These are phyloP conservation scores for Dolichallabes microphthalmus DNA, from an alignment of 2,113 vertebrate genomes.

Conservation along the genomic window DNA sequence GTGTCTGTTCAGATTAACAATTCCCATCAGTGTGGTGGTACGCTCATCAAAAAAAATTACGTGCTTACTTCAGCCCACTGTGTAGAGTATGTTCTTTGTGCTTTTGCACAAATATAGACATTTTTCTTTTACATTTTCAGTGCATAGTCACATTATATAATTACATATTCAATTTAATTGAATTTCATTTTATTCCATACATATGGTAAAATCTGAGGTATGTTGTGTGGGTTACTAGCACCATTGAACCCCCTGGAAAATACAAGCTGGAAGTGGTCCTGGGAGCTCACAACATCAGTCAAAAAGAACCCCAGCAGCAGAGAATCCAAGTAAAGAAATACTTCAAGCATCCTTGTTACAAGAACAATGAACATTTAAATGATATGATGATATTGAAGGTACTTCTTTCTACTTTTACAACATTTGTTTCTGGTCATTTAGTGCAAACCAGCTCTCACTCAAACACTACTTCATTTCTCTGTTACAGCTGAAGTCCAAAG, in stretches of 20 bases:
- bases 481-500: constrained; percentile 48
- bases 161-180: too few species aligned
- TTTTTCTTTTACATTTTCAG: neutral
- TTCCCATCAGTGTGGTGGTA: constrained; percentile 36
- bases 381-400: constrained; percentile 56
- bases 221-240: neutral
- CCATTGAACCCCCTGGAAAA: neutral
- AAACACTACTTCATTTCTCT: neutral
- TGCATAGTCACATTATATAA: neutral
- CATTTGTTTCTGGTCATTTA: neutral
- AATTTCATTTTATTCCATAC: too few species aligned
- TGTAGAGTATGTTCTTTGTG: constrained; percentile 28
- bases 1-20: constrained; percentile 37
- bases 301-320: constrained; percentile 27
- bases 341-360: constrained; percentile 28
- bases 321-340: constrained; percentile 37
- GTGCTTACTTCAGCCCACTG: constrained; percentile 55
- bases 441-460: neutral
- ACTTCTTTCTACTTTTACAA: neutral
- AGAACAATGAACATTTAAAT: neutral
- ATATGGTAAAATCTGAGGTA: too few species aligned
- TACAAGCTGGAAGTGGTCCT: constrained; percentile 32
- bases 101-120: neutral
- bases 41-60: constrained; percentile 42
- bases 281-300: constrained; percentile 49